Evolutionary conservation across 2,113 vertebrate species (phyloP), one percentile per base, ranked within the genome.

Genomic region (Heterotilapia buettikoferi): DNA sequence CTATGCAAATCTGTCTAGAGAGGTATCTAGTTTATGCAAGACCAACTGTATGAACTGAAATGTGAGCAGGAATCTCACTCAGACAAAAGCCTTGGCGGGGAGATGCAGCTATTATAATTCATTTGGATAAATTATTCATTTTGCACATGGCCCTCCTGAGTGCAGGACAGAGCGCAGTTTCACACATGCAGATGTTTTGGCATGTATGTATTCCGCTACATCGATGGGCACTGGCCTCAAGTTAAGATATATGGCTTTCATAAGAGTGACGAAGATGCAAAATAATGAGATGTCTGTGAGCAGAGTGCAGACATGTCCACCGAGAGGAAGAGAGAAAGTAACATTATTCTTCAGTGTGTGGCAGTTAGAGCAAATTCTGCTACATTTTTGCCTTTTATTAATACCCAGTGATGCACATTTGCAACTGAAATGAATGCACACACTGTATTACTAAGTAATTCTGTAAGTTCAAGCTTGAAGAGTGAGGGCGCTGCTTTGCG

Each of bases 1-100:
- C 93, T 94, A 96, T 96, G 95, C 95, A 96, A 96, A 96, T 96
- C 82, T 92, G 88, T 90, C 94, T 89, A 82, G 90, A 92, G 90
- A 94, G 93, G 88, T 90, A 94, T 93, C 86, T 86, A 76, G 90
- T 94, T 91, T 93, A 91, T 94, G 86, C 94, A 92, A 94, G 90
- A 88, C 91, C 85, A 82, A 93, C 85, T 92, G 90, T 93, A 91
- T 90, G 87, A 92, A 89, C 73, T 76, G 88, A 90, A 90, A 91
- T 89, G 90, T 86, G 92, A 93, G 89, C 83, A 83, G 88, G 86
- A 86, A 94, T 93, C 90, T 89, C 83, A 84, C 83, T 61, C 90
- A 92, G 87, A 95, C 91, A 95, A 95, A 94, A 94, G 88, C 88
- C 93, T 92, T 88, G 87, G 85, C 82, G 83, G 66, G 33, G 88